phyloP scores from a whole-genome alignment of 64 coral and sea anemone species.

The Stylophora pistillata region DNA sequence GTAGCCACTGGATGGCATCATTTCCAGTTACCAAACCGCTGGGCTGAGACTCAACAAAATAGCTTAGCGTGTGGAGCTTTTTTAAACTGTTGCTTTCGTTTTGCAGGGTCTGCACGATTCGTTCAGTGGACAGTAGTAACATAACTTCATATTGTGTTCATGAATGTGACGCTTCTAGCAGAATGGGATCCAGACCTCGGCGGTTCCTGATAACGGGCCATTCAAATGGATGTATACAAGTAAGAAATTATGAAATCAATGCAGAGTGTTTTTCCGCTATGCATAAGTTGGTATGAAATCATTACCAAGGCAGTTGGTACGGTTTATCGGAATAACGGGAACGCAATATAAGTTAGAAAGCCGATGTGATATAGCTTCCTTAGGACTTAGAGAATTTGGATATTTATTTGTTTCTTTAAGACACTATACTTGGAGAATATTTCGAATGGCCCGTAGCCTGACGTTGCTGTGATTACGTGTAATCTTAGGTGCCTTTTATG shows the following conservation, averaged over 20 bases:
- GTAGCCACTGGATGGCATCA: too few relatives aligned
- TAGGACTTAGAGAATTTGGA: too few relatives aligned
- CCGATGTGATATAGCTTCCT: too few relatives aligned
- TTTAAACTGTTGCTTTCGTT: background rate
- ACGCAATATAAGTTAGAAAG: too few relatives aligned
- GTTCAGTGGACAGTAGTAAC: constrained; percentile 93
- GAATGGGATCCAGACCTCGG: constrained; percentile 93
- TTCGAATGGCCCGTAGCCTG: too few relatives aligned
- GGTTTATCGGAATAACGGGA: too few relatives aligned
- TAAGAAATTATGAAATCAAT: background rate
- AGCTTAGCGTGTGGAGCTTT: background rate
- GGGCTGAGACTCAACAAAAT: too few relatives aligned
- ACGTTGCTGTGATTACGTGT: too few relatives aligned
- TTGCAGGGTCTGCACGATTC: constrained; percentile 83
- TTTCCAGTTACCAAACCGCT: too few relatives aligned
- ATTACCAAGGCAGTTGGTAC: too few relatives aligned
- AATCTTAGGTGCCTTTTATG: background rate
- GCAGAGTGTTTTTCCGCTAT: background rate
- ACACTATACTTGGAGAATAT: too few relatives aligned
- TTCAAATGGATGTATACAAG: constrained; percentile 89
- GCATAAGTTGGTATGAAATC: background rate
- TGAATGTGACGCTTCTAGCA: constrained; percentile 96
- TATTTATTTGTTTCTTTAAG: too few relatives aligned
- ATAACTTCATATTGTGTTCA: constrained; percentile 96
- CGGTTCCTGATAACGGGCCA: constrained; percentile 92